Evolutionary conservation across 1,140 invertebrate species (phyloP), one percentile per base, ranked within the genome.

Genomic region (Chironomus striatipennis): DNA sequence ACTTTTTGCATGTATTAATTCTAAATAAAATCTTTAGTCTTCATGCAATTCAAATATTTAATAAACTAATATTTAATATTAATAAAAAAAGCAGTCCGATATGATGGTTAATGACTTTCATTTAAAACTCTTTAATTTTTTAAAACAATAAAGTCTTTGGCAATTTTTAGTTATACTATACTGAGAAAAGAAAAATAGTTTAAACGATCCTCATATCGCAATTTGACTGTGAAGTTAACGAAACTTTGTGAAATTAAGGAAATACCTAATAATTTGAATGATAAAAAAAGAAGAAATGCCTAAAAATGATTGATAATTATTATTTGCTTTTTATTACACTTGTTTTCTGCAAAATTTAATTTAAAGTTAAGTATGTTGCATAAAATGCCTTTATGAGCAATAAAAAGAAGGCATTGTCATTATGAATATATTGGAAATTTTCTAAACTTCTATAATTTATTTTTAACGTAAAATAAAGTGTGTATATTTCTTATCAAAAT

Each of bases 201-300:
- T 57, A 67, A 73, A 76, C 42, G n/a, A 24, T 43, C 75, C 75
- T 76, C 77, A 75, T 47, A 75, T 75, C 34, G 74, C 72, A 77
- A 74, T 76, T 75, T 78, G 77, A 21, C 15, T 42, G 73, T 34
- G 42, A n/a, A 21, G 20, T 42, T 34, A 72, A 34, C 18, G 18
- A 72, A 72, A 72, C 20, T 12, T 21, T 9, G 8, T 18, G 73
- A 43, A 18, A 43, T 10, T 18, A 15, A 20, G 2, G 17, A 73
- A 9, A 18, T 43, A 20, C 15, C 10, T 21, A 73, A 43, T 7
- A 9, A 9, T 17, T 6, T 43, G 42, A 43, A 43, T 42, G 9
- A 43, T 3, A n/a, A n/a, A 67, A 67, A 70, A 17, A 42, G 7
- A 18, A 15, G 7, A 43, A 73, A 57, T 57, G 12, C 12, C 47